Base-by-base conservation (phyloP, 2,888 invertebrate genomes). In the Epirrhoe alternata region DNA sequence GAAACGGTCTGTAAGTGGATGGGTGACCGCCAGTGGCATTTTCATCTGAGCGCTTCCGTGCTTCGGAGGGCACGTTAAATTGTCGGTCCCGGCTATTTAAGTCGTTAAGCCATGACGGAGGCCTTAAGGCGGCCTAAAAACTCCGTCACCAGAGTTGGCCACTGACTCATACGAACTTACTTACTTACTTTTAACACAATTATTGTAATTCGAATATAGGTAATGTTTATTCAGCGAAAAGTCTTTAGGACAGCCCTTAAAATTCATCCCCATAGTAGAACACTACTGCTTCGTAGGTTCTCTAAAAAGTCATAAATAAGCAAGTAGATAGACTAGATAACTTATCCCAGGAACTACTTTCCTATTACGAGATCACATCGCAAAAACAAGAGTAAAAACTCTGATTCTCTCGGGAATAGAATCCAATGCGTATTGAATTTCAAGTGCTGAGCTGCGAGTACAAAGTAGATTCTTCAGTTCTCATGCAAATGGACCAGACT, bases 371-470 rank as follows among this genome's bases (percentile, higher is more conserved):
- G 38, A 61, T 49, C 47, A 54, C 35, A 50, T 55, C 30, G 55
- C 61, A 30, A 61, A 61, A 55, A 61, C 24, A 52, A 53, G 60
- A 42, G 42, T 60, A 30, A 52, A 14, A 38, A 12, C 31, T 17
- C 14, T 49, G 49, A 55, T 54, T 35, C 61, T 50, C 54, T 16
- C 38, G 55, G 7, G 55, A 50, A 14, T 50, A 55, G 55, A 55
- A 50, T 55, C 55, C 55, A 50, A 55, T 61, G 61, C 54, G 61
- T 61, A 61, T 55, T 55, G 61, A 61, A 61, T 61, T 55, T 55
- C 50, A 55, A 61, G 61, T 55, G 38, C 49, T 38, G 35, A 42
- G 49, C 24, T 24, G 24, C 47, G 35, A 35, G 38, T 54, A 38
- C 61, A 49, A 54, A 55, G 50, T 50, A 30, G 49, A 17, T 24